Percentiles rank a stretch among this genome's conserved stretches.
Conservation (phyloP, 2,113 vertebrate species). For the Clarias batrachus region DNA sequence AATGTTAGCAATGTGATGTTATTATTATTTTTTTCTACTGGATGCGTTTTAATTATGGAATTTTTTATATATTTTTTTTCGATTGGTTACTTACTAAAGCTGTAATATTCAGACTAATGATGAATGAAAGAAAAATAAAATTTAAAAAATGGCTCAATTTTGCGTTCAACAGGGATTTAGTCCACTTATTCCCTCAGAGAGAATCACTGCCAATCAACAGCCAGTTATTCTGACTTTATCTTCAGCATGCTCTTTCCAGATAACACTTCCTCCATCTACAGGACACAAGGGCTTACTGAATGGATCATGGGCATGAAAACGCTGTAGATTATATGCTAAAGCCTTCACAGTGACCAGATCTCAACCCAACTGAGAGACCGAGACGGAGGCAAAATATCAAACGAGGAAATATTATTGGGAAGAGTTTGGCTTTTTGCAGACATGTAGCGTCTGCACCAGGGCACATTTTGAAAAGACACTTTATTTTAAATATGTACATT, state of each 20-base stretch:
- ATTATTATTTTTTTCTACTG: not conserved
- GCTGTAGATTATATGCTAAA: not conserved
- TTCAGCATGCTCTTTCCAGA: not conserved
- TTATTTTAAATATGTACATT: not conserved
- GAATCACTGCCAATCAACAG: not conserved
- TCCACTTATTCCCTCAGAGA: not conserved
- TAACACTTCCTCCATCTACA: not conserved
- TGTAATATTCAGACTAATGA: not conserved
- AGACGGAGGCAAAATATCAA: not conserved
- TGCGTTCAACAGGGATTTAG: not conserved
- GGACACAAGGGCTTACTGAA: not conserved
- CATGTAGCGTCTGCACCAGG: not conserved
- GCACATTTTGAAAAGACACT: not conserved
- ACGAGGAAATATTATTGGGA: not conserved
- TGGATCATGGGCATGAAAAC: not conserved
- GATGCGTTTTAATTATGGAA: not conserved
- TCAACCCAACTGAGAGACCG: not conserved
- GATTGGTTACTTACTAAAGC: not conserved
- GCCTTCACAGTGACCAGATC: not conserved
- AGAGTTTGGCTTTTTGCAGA: not conserved
- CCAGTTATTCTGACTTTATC: not conserved
- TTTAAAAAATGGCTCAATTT: not conserved
- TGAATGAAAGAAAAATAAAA: not conserved
- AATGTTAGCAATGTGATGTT: too few relatives aligned
- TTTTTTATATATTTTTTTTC: not conserved